Evolutionary conservation across 2,797 vertebrate species (phyloP).

Genomic region (Acipenser transmontanus): DNA sequence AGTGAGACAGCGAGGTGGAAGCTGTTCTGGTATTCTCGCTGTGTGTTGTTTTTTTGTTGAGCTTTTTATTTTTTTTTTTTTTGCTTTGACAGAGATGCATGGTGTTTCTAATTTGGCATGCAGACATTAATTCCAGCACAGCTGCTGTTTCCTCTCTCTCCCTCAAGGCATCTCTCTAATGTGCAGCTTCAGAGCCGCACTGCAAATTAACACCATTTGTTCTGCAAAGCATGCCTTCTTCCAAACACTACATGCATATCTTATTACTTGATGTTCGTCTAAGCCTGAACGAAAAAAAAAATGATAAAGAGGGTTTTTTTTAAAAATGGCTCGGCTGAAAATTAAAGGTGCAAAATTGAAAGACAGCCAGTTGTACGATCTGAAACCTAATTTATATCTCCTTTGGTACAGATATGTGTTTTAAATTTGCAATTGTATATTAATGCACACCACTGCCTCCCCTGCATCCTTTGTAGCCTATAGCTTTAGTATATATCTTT

Average conservation of each 20-base stretch:
- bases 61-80: constrained; percentile 42
- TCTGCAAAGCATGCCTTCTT: constrained; percentile 81
- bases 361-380: constrained; percentile 17
- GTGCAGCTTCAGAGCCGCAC: constrained; percentile 77
- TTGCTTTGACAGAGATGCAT: constrained; percentile 77
- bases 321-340: constrained; percentile 28
- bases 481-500: not conserved
- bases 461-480: not conserved
- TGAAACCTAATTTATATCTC: constrained; percentile 18
- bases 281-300: constrained; percentile 46
- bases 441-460: not conserved
- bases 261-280: constrained; percentile 61
- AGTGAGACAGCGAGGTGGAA: constrained; percentile 18
- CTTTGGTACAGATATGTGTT: constrained; percentile 11
- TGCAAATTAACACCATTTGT: constrained; percentile 92
- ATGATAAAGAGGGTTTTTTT: constrained; percentile 20
- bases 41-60: constrained; percentile 27
- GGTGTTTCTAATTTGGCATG: constrained; percentile 78
- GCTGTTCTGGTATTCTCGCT: not conserved
- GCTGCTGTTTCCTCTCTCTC: constrained; percentile 73
- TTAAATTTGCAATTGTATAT: constrained; percentile 12
- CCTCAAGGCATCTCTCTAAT: constrained; percentile 79
- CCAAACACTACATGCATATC: constrained; percentile 74
- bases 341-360: constrained; percentile 20
- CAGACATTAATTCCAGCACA: constrained; percentile 87